Conservation (phyloP, 1,140 invertebrate species). For the Drosophila albomicans region DNA sequence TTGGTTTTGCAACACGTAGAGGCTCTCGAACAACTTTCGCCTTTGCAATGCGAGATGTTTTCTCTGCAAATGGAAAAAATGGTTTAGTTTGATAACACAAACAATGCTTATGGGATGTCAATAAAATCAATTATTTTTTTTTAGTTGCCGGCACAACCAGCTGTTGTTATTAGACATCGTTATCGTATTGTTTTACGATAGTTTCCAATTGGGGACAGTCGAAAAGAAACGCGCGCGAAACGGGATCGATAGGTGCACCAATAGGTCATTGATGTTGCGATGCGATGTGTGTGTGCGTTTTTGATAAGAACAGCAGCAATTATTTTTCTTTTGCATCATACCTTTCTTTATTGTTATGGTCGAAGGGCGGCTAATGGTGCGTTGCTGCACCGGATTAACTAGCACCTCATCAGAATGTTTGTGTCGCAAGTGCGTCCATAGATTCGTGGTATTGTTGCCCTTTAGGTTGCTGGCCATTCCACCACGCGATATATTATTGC, state of each 20-base stretch:
- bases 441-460: constrained; percentile 73
- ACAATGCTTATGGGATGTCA: not conserved
- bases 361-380: constrained; percentile 11
- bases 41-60: constrained; percentile 67
- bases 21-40: constrained; percentile 59
- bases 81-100: too few relatives aligned
- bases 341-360: constrained; percentile 70
- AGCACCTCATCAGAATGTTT: constrained; percentile 71
- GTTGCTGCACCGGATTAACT: constrained; percentile 59
- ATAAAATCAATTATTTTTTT: not conserved
- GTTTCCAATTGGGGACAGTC: constrained; percentile 56
- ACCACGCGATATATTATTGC: constrained; percentile 77
- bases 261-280: constrained; percentile 42
- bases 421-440: constrained; percentile 72
- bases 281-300: too few relatives aligned
- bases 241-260: constrained; percentile 62
- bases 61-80: constrained; percentile 55
- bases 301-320: constrained; percentile 18
- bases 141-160: constrained; percentile 32
- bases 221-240: constrained; percentile 15
- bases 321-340: constrained; percentile 18
- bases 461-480: constrained; percentile 76
- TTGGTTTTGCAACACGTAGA: constrained; percentile 64
- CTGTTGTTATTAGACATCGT: constrained; percentile 37
- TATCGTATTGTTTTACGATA: constrained; percentile 54